Conservation (phyloP, 2,113 vertebrate species). For the Nothoprocta perdicaria region DNA sequence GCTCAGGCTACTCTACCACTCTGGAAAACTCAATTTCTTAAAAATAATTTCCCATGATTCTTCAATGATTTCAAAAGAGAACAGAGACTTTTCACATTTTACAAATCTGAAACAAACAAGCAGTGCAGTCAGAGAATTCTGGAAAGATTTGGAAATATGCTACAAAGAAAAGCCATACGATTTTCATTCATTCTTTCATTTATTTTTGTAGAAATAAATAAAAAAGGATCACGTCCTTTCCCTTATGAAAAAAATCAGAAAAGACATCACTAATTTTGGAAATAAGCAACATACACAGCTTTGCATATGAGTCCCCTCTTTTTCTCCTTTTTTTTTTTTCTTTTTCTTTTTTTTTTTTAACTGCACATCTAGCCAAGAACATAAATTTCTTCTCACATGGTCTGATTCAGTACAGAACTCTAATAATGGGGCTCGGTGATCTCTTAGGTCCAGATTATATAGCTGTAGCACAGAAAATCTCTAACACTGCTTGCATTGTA, state of each 20-base stretch:
- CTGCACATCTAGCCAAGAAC: background rate
- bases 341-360: too few relatives aligned
- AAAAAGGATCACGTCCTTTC: background rate
- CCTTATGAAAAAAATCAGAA: background rate
- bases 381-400: background rate
- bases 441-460: background rate
- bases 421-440: fast-evolving
- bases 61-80: background rate
- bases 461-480: background rate
- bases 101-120: background rate
- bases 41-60: background rate
- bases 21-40: background rate
- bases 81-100: background rate
- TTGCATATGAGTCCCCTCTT: background rate
- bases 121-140: background rate
- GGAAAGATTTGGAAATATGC: background rate
- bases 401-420: background rate
- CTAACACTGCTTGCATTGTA: background rate
- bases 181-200: background rate
- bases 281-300: background rate
- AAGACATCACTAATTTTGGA: background rate
- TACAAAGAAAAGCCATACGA: background rate
- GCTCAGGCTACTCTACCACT: background rate
- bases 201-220: background rate
- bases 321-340: fast-evolving